A percentile compares a stretch with the other conserved stretches of the same genome.
These are phyloP conservation scores for Pica pica DNA, from an alignment of 2,113 vertebrate genomes.

Conservation along the genomic window DNA sequence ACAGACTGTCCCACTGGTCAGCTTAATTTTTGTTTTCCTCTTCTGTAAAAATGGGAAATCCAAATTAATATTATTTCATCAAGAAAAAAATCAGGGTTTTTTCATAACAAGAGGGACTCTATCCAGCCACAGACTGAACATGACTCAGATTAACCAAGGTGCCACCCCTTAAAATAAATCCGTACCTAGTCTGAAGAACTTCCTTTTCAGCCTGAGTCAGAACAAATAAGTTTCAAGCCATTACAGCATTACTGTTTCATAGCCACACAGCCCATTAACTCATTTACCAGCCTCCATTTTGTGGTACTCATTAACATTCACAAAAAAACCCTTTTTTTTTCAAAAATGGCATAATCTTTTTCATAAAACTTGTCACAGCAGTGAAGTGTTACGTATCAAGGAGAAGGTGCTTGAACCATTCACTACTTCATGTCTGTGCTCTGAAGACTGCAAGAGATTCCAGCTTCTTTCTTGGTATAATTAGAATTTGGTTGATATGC, in stretches of 20 bases:
- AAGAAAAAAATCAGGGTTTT: not conserved
- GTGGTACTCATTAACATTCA: not conserved
- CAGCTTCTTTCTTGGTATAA: not conserved
- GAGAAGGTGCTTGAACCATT: not conserved
- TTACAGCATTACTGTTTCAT: not conserved
- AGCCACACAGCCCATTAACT: not conserved
- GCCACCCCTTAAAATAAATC: conserved; percentile 13
- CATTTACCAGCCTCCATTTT: not conserved
- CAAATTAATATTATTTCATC: not conserved
- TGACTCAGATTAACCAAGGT: conserved; percentile 16
- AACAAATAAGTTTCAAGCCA: not conserved
- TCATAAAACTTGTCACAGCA: not conserved
- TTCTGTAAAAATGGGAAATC: not conserved
- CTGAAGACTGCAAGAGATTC: not conserved
- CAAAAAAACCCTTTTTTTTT: not conserved
- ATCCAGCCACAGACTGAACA: not conserved
- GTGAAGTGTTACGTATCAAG: not conserved
- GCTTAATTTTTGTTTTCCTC: not conserved
- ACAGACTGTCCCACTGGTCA: not conserved
- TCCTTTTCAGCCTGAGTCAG: conserved; percentile 7
- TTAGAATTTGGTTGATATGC: not conserved
- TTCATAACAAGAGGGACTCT: not conserved
- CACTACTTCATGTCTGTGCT: not conserved
- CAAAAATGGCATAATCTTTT: not conserved
- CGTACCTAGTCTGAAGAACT: not conserved